These are phyloP conservation scores for Brachyhypopomus gauderio DNA, from an alignment of 2,113 vertebrate species.

Conservation along the genomic window DNA sequence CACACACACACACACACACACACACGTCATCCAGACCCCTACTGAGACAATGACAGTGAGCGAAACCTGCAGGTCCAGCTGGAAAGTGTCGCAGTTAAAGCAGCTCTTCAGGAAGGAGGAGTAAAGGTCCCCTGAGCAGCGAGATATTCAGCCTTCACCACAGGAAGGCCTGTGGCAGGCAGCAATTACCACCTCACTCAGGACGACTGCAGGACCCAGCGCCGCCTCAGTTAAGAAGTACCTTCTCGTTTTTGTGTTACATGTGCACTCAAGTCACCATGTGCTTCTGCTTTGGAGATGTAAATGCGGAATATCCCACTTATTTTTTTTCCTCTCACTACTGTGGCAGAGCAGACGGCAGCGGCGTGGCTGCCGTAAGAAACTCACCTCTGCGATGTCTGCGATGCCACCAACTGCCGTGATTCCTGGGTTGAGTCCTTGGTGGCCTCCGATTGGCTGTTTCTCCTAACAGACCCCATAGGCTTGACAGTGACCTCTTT, in stretches of 20 bases:
- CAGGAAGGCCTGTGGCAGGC: neutral
- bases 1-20: too few relatives aligned
- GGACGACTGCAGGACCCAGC: neutral
- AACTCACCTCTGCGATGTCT: slow-evolving; percentile 25
- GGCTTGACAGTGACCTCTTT: slow-evolving; percentile 54
- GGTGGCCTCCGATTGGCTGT: slow-evolving; percentile 67
- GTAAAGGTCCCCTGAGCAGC: neutral
- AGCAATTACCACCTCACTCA: neutral
- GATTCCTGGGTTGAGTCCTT: slow-evolving; percentile 41
- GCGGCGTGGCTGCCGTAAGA: neutral
- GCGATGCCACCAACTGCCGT: neutral
- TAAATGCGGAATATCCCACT: neutral
- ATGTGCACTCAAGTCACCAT: neutral
- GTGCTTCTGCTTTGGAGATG: neutral
- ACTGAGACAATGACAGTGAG: neutral
- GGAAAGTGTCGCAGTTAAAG: slow-evolving; percentile 12
- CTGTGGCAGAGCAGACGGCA: too few relatives aligned
- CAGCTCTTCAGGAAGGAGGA: neutral
- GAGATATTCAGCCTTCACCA: neutral
- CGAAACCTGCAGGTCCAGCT: neutral
- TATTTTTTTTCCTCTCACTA: too few relatives aligned
- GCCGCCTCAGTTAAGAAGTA: neutral
- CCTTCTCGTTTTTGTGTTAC: neutral
- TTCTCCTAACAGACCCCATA: slow-evolving; percentile 60
- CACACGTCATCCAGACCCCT: neutral